Evolutionary conservation across 2,797 vertebrate genomes (phyloP), one percentile per base, ranked within the genome.

Genomic region (Hippocampus kuda): DNA sequence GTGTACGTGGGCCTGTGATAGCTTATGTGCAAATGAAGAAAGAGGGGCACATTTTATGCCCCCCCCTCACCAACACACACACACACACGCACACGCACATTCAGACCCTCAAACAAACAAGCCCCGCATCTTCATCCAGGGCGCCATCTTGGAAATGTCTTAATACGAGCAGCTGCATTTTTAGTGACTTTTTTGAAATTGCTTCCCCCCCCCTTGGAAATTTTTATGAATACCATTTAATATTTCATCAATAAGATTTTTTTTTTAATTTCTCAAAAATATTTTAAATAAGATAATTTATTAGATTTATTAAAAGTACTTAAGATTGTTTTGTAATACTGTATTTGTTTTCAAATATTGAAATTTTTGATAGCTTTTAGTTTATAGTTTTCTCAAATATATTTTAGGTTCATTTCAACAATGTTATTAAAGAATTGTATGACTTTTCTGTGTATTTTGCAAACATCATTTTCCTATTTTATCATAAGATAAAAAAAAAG

Each of bases 21-120:
- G 84, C 81, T 83, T 90, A 88, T 91, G 88, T 92, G 91, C 83
- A 90, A 91, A 92, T 91, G 88, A 90, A 86, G 85, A 82, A 89
- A 86, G 27, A 60, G 59, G 30, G 85, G 76, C 89, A 86, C 89
- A 91, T 91, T 89, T 91, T 89, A 92, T 92, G 91, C 9, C 22
- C 53, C n/a, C n/a, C n/a, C 11, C 22, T 7, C 38, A 24, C 61
- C n/a, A 57, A 22, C 61, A 41, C 38, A 42, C 38, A 22, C 60
- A 62, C 34, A 41, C 34, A 38, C 30, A 62, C 8, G 10, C 30
- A 38, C 16, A 22, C 61, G 22, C 61, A 63, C 22, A 77, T 82
- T 76, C 77, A 79, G 75, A 79, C 67, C 72, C 74, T 79, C 79
- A 83, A 84, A 87, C 66, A 70, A 65, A 65, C 27, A 38, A 38